Conservation (phyloP, 1,140 invertebrate genomes). For the Lamellibrachia luymesi region DNA sequence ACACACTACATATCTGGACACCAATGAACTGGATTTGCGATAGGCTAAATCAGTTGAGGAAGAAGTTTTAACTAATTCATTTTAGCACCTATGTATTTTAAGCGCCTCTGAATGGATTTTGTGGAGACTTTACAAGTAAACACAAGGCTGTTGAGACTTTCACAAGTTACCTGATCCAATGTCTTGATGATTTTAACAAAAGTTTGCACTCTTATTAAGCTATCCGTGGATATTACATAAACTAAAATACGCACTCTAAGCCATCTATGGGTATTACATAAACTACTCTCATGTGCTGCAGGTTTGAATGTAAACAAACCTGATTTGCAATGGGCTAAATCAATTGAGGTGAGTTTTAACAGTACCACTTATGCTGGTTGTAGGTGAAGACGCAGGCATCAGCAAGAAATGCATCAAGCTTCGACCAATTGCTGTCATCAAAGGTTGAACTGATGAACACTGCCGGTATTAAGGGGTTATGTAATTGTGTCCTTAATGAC, state of each 20-base stretch:
- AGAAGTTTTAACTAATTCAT: too few species aligned
- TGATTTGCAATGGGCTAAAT: background rate
- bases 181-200: too few species aligned
- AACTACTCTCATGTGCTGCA: background rate
- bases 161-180: too few species aligned
- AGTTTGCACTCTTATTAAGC: background rate
- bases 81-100: too few species aligned
- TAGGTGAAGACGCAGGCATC: conserved; percentile 85
- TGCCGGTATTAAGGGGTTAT: background rate
- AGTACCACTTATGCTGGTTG: background rate
- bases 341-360: background rate
- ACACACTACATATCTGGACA: too few species aligned
- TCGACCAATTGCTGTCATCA: conserved; percentile 97
- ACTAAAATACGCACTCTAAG: background rate
- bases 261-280: background rate
- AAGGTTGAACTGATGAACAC: conserved; percentile 65
- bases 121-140: too few species aligned
- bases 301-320: background rate
- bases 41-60: too few species aligned
- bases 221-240: background rate
- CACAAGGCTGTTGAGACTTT: too few species aligned
- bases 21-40: too few species aligned
- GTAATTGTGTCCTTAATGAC: too few species aligned
- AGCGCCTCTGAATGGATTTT: too few species aligned
- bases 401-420: conserved; percentile 97